These are phyloP conservation scores for Podarcis raffonei DNA, from an alignment of 2,113 vertebrate genomes.

Conservation along the genomic window DNA sequence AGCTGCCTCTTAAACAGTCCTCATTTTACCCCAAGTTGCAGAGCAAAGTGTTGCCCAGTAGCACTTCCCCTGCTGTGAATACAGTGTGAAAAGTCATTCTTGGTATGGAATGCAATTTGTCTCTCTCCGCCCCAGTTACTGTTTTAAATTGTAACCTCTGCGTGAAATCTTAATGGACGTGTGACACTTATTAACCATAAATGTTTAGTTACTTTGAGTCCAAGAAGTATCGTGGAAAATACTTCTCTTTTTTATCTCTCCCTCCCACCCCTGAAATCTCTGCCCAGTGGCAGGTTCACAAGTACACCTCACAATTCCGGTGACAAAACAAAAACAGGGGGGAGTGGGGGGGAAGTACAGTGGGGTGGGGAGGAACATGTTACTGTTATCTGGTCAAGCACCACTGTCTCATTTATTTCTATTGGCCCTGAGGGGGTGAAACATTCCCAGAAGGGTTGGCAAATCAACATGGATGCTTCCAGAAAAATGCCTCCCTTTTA, in stretches of 20 bases:
- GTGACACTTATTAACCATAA: too few species aligned
- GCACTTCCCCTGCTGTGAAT: neutral
- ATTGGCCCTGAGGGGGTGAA: neutral
- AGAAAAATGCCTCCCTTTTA: slow-evolving; percentile 13
- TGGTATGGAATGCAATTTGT: neutral
- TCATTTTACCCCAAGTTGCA: neutral
- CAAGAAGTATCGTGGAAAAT: neutral
- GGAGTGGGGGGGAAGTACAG: neutral
- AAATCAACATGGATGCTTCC: neutral
- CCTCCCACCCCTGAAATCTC: neutral
- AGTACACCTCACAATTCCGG: neutral
- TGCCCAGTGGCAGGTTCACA: neutral
- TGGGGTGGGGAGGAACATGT: too few species aligned
- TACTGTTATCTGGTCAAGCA: neutral
- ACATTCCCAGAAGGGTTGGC: neutral
- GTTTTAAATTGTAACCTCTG: neutral
- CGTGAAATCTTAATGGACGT: neutral
- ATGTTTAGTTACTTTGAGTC: neutral
- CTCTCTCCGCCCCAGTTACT: neutral
- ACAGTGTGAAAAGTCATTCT: neutral
- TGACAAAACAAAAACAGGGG: neutral
- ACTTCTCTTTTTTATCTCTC: neutral
- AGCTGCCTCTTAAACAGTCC: too few species aligned
- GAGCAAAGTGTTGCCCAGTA: neutral
- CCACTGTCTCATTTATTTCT: neutral